Conservation (phyloP, 2,797 vertebrate species). For the Pangasius mekongensis region DNA sequence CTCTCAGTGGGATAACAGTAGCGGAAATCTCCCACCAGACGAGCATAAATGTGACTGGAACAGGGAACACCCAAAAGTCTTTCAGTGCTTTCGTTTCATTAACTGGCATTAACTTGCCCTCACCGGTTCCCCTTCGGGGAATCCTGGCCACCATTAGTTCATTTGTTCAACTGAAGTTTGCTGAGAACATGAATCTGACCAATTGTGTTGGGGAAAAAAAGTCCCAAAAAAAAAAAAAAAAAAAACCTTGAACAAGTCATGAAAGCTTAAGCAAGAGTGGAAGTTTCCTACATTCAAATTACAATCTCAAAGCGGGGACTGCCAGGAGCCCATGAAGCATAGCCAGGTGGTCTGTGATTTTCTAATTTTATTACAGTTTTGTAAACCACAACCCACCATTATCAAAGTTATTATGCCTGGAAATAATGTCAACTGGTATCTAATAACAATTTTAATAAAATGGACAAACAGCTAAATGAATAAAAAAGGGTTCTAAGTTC, state of each 20-base stretch:
- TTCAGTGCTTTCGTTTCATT: neutral
- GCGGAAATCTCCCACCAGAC: conserved; percentile 67
- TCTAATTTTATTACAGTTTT: neutral
- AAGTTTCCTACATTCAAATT: neutral
- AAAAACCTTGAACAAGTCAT: neutral
- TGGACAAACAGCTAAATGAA: neutral
- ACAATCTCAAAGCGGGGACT: neutral
- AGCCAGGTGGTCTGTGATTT: neutral
- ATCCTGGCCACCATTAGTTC: neutral
- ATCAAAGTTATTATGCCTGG: neutral
- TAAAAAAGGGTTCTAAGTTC: neutral
- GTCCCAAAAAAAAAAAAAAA: neutral
- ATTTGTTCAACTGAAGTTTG: neutral
- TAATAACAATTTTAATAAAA: no score
- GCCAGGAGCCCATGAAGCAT: no score
- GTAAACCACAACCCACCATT: neutral
- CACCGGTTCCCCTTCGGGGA: neutral
- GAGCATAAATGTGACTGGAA: conserved; percentile 65
- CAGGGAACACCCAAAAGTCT: conserved; percentile 60
- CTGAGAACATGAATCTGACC: neutral
- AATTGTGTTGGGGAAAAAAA: neutral
- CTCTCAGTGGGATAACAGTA: conserved; percentile 61
- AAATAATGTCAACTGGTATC: neutral
- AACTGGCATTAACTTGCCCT: neutral
- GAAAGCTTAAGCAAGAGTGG: neutral